A percentile compares a stretch with the other conserved stretches of the same genome.
Evolutionary conservation across 2,888 invertebrate genomes (phyloP).

Genomic region (Corythucha ciliata): DNA sequence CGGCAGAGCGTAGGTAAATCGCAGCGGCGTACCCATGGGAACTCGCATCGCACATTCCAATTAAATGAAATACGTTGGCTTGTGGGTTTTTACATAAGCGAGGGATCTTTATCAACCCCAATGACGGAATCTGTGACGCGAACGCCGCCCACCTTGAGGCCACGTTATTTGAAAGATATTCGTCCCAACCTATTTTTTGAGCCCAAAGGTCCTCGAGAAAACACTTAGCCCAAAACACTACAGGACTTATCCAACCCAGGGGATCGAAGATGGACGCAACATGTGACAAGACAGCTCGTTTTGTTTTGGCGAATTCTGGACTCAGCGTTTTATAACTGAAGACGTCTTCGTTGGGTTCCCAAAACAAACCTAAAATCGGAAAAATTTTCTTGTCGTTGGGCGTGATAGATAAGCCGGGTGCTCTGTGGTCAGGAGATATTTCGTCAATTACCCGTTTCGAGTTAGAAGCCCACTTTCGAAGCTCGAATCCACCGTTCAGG

Average conservation of each 20-base stretch:
- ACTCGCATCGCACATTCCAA: conserved; percentile 5
- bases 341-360: background rate
- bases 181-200: conserved; percentile 12
- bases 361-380: background rate
- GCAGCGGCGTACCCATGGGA: conserved; percentile 1
- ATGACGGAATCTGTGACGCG: background rate
- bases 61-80: too few species aligned
- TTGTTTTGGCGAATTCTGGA: background rate
- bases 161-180: background rate
- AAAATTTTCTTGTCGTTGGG: background rate
- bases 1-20: too few species aligned
- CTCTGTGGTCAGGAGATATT: background rate
- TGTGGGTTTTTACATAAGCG: too few species aligned
- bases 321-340: background rate
- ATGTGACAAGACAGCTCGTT: background rate
- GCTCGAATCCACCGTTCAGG: background rate
- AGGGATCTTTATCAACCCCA: background rate
- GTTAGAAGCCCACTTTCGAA: conserved; percentile 1
- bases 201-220: conserved; percentile 2
- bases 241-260: too few species aligned
- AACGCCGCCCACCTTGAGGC: conserved; percentile 17
- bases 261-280: too few species aligned
- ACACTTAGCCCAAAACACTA: conserved; percentile 1
- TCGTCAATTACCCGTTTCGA: background rate
- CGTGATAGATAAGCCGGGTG: background rate